Evolutionary conservation across 2,797 vertebrate species (phyloP).

Genomic region (Sternotherus odoratus): DNA sequence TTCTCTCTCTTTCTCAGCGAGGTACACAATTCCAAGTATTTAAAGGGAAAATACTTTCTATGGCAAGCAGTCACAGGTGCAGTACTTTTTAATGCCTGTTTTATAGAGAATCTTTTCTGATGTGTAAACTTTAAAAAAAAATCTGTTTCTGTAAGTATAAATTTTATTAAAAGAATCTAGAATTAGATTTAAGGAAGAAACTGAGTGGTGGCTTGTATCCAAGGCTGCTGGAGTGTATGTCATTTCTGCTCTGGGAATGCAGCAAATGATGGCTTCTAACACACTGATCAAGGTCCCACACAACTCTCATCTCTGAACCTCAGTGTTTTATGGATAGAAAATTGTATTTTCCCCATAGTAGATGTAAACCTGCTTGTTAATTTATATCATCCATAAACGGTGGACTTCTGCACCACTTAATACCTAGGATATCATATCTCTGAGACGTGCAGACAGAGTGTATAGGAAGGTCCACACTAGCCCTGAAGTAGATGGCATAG

Average conservation of each 20-base stretch:
- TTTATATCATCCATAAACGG: not conserved
- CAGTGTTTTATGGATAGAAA: not conserved
- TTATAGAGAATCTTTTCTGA: not conserved
- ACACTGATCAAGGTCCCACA: not conserved
- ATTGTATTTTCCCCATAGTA: not conserved
- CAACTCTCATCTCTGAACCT: not conserved
- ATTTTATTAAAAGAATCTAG: not conserved
- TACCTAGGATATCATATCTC: not conserved
- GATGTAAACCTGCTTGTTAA: not conserved
- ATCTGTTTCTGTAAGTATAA: not conserved
- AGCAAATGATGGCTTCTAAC: not conserved
- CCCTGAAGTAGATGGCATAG: not conserved
- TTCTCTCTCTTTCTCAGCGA: not conserved
- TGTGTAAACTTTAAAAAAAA: not conserved
- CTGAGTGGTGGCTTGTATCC: not conserved
- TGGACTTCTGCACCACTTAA: not conserved
- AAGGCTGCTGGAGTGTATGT: not conserved
- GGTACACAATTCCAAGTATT: not conserved
- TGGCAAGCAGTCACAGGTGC: not conserved
- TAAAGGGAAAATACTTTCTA: not conserved
- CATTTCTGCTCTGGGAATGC: not conserved
- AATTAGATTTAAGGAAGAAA: not conserved
- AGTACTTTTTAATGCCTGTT: not conserved
- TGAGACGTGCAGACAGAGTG: not conserved
- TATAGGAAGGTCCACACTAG: not conserved